Evolutionary conservation across 2,888 invertebrate genomes (phyloP).

Genomic region (Drosophila sordidula): DNA sequence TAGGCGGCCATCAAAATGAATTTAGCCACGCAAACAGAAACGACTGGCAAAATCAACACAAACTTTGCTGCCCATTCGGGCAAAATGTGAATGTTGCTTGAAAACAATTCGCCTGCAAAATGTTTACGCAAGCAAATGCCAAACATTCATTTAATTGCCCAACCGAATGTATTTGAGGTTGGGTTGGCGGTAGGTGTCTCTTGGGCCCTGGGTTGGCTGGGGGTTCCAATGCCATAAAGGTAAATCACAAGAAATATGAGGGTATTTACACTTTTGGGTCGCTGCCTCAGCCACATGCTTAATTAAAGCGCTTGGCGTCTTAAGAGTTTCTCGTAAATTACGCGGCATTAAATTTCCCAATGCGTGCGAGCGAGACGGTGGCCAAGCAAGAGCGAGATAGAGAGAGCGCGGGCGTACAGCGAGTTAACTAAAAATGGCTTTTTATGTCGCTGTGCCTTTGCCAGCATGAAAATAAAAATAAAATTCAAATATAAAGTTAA

Average conservation of each 20-base stretch:
- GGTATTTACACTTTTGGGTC: conserved; percentile 79
- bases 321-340: conserved; percentile 79
- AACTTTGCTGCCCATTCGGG: conserved; percentile 35
- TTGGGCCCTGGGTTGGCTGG: conserved; percentile 8
- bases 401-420: conserved; percentile 18
- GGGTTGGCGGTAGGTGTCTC: not conserved
- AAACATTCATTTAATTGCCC: conserved; percentile 71
- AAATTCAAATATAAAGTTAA: conserved; percentile 79
- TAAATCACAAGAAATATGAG: conserved; percentile 79
- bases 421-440: conserved; percentile 75
- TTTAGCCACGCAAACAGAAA: conserved; percentile 36
- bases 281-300: conserved; percentile 79
- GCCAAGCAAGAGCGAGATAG: not conserved
- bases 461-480: conserved; percentile 77
- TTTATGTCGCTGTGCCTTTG: conserved; percentile 71
- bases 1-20: conserved; percentile 46
- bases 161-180: conserved; percentile 8
- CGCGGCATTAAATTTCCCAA: conserved; percentile 73
- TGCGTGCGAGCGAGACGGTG: conserved; percentile 24
- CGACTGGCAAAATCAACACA: conserved; percentile 38
- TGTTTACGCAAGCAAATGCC: conserved; percentile 66
- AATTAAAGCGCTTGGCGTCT: conserved; percentile 78
- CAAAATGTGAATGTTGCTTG: conserved; percentile 30
- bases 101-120: conserved; percentile 65
- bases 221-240: conserved; percentile 64